phyloP scores from a whole-genome alignment of 2,797 vertebrate genomes.

The Phoebastria nigripes region DNA sequence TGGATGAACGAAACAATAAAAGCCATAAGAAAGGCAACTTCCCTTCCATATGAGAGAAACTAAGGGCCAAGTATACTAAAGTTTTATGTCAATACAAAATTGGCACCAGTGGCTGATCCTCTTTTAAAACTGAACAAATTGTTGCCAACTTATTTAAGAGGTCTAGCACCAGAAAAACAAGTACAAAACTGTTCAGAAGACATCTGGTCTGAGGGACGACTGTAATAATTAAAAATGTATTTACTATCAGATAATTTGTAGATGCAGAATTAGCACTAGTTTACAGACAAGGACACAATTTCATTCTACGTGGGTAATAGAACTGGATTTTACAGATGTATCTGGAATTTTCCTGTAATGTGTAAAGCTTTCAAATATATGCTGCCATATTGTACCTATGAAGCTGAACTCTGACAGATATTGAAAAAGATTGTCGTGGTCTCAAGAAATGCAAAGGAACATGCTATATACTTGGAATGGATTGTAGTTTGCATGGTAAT shows the following conservation, averaged over 20 bases:
- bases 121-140: conserved; percentile 57
- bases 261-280: conserved; percentile 24
- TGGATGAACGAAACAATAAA: conserved; percentile 61
- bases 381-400: neutral
- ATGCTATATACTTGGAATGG: neutral
- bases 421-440: neutral
- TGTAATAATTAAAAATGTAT: conserved; percentile 63
- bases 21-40: conserved; percentile 27
- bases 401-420: neutral
- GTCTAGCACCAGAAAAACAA: neutral
- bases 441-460: neutral
- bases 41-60: conserved; percentile 33
- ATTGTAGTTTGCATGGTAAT: neutral
- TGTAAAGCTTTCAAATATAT: neutral
- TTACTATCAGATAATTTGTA: conserved; percentile 42
- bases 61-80: conserved; percentile 23
- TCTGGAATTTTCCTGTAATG: neutral
- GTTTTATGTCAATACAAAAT: conserved; percentile 63
- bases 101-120: conserved; percentile 10
- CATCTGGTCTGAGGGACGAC: conserved; percentile 34
- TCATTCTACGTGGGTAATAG: conserved; percentile 23
- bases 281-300: conserved; percentile 4
- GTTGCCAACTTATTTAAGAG: conserved; percentile 53
- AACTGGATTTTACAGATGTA: neutral
- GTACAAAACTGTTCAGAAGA: conserved; percentile 45